phyloP scores from a whole-genome alignment of 1,140 invertebrate genomes.

The Stenopsyche tienmushanensis region DNA sequence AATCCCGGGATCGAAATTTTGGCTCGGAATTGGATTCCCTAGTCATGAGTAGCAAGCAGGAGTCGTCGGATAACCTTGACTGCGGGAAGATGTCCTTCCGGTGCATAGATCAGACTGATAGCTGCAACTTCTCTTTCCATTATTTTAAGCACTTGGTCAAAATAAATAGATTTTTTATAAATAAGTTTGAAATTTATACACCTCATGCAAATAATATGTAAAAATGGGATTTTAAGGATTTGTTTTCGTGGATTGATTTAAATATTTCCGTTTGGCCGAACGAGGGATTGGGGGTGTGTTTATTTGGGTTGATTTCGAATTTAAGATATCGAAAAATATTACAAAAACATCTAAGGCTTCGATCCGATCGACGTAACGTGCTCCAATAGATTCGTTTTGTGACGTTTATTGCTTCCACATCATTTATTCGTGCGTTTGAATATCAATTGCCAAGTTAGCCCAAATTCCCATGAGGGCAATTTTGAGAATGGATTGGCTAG shows the following conservation, averaged over 20 bases:
- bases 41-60: too few species aligned
- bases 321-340: neutral
- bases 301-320: neutral
- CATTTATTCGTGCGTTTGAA: slow-evolving; percentile 17
- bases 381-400: slow-evolving; percentile 3
- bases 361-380: neutral
- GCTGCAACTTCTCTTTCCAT: too few species aligned
- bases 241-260: neutral
- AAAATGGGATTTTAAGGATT: neutral
- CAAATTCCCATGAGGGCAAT: slow-evolving; percentile 11
- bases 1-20: too few species aligned
- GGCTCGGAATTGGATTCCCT: too few species aligned
- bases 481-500: neutral
- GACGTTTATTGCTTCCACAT: slow-evolving; percentile 21
- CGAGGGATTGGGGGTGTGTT: neutral
- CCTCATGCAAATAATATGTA: neutral
- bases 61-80: too few species aligned
- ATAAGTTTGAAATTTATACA: neutral
- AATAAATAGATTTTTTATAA: too few species aligned
- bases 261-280: neutral
- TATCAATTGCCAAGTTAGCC: slow-evolving; percentile 9
- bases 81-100: too few species aligned
- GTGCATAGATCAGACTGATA: too few species aligned
- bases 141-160: too few species aligned
- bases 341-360: neutral